phyloP scores from a whole-genome alignment of 2,113 vertebrate species.

The Myrmecobius fasciatus region DNA sequence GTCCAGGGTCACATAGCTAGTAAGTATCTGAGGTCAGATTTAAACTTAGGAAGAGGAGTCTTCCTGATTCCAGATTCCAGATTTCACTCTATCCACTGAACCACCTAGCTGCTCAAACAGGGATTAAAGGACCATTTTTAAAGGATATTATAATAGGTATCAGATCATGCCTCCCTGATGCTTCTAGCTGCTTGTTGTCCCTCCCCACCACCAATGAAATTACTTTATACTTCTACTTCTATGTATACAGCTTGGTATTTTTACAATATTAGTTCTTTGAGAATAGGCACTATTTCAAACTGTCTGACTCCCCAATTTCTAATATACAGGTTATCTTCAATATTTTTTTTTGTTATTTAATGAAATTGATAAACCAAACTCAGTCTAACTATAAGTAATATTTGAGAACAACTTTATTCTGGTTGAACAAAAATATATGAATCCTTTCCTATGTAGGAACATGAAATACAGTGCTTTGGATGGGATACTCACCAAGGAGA shows the following conservation, averaged over 20 bases:
- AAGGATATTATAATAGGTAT: not conserved
- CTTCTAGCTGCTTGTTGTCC: not conserved
- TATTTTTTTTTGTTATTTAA: not conserved
- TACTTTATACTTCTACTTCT: not conserved
- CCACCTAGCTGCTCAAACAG: not conserved
- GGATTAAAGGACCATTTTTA: not conserved
- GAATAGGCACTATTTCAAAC: not conserved
- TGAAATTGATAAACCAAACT: not conserved
- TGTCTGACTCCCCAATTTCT: not conserved
- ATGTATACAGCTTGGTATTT: not conserved
- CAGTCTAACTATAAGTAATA: not conserved
- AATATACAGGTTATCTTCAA: not conserved
- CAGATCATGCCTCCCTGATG: not conserved
- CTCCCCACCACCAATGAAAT: too few species aligned
- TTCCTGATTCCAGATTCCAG: too few species aligned
- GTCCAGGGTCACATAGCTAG: too few species aligned
- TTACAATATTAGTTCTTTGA: not conserved
- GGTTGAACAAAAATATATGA: not conserved
- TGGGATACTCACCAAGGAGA: not conserved
- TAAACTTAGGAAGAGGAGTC: too few species aligned
- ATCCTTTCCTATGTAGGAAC: not conserved
- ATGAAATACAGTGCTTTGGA: not conserved
- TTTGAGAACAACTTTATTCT: not conserved
- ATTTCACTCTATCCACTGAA: too few species aligned
- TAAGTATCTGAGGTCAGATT: too few species aligned